Base-by-base conservation (phyloP, 2,888 invertebrate genomes). In the Eupithecia subumbrata region DNA sequence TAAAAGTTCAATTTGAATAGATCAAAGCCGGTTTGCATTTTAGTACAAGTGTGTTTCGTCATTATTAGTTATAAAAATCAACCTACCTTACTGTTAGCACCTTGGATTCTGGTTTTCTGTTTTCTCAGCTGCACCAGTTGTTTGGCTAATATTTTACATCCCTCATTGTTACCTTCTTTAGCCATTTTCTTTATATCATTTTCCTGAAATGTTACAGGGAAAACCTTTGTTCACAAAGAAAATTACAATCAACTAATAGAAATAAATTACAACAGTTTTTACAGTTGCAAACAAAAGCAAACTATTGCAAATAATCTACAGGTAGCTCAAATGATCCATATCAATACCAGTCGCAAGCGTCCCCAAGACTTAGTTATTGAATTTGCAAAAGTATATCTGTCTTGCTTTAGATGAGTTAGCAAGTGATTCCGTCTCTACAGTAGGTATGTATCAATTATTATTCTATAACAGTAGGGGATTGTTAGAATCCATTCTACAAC, bases 141-240 rank as follows among this genome's bases (percentile, higher is more conserved):
- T 88, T 98, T 98, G 0, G 99, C 99, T 81, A 99, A 92, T 80
- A 98, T 95, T 83, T 96, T 96, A 84, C 97, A 97, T 14, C 97
- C 97, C 86, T 98, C 98, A 85, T 97, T 97, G 86, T 99, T 97
- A 12, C 98, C 98, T 86, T 97, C 96, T 85, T 97, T 97, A 0
- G 98, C 98, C 90, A 97, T 96, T 85, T 98, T 98, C 87, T 97
- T 98, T 71, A 99, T 99, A 89, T 99, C 98, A 89, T 96, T 92
- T 94, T 98, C 97, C 97, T 98, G 86, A 34, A 93, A 82, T 11
- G 11, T 56, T 22, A 56, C 22, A n/a, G 25, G 11, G 25, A n/a
- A n/a, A n/a, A n/a, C n/a, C n/a, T n/a, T n/a, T n/a, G n/a, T n/a
- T n/a, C n/a, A n/a, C n/a, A n/a, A n/a, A n/a, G n/a, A n/a, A n/a